These are phyloP conservation scores for Elegia similella DNA, from an alignment of 2,888 invertebrate genomes.

Conservation along the genomic window DNA sequence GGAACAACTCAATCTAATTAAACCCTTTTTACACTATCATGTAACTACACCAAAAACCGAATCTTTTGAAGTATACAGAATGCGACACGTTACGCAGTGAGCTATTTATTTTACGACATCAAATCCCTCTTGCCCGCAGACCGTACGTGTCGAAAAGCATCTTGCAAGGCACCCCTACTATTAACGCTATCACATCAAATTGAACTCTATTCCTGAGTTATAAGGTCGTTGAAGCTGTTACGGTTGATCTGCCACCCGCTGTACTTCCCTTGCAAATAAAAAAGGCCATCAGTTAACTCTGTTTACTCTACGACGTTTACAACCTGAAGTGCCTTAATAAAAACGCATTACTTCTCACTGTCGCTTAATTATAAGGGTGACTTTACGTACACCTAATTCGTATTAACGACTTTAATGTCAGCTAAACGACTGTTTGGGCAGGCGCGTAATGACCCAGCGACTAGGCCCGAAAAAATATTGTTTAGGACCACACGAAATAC, in stretches of 20 bases:
- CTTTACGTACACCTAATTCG: slow-evolving; percentile 39
- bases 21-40: too few species aligned
- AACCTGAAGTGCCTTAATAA: slow-evolving; percentile 48
- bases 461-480: slow-evolving; percentile 26
- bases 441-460: slow-evolving; percentile 30
- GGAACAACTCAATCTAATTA: too few species aligned
- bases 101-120: slow-evolving; percentile 18
- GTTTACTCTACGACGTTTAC: slow-evolving; percentile 47
- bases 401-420: slow-evolving; percentile 44
- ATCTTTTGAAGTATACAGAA: too few species aligned
- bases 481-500: slow-evolving; percentile 6
- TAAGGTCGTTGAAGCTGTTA: background rate
- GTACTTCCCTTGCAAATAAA: slow-evolving; percentile 35
- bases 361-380: slow-evolving; percentile 46
- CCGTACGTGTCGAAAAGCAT: background rate
- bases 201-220: slow-evolving; percentile 1
- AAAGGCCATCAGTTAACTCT: slow-evolving; percentile 40
- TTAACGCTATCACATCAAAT: slow-evolving; percentile 6
- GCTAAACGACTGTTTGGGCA: slow-evolving; percentile 37
- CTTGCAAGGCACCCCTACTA: background rate
- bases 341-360: slow-evolving; percentile 43
- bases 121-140: slow-evolving; percentile 25
- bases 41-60: too few species aligned
- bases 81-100: too few species aligned
- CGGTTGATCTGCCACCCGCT: slow-evolving; percentile 6